Conservation (phyloP, 2,797 vertebrate genomes). For the Carduelis carduelis region DNA sequence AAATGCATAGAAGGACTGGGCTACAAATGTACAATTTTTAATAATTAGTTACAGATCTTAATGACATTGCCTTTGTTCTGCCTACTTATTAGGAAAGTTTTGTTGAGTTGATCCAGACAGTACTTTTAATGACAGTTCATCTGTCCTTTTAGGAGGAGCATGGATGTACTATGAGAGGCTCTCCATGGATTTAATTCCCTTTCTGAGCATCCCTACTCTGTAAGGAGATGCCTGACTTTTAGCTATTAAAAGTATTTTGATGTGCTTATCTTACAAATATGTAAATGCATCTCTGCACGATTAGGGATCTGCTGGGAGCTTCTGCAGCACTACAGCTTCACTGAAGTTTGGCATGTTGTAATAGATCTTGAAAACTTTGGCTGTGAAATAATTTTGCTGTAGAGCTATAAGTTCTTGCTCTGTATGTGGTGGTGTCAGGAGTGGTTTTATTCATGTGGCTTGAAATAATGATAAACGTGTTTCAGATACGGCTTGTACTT, state of each 20-base stretch:
- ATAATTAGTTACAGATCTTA: not conserved
- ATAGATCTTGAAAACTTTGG: not conserved
- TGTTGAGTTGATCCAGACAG: not conserved
- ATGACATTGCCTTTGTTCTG: not conserved
- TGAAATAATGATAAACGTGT: not conserved
- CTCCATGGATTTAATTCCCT: not conserved
- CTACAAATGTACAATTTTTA: not conserved
- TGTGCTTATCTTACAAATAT: not conserved
- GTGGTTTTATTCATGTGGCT: not conserved
- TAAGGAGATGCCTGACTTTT: not conserved
- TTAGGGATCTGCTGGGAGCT: not conserved
- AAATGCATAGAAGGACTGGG: not conserved
- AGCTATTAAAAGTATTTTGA: not conserved
- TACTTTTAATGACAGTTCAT: not conserved
- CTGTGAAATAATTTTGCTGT: not conserved
- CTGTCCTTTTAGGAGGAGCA: not conserved
- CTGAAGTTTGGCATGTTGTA: not conserved
- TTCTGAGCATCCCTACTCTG: not conserved
- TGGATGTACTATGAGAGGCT: not conserved
- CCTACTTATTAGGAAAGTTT: not conserved
- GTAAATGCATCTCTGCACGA: not conserved
- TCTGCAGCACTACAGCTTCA: not conserved
- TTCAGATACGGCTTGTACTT: not conserved
- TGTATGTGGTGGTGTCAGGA: not conserved
- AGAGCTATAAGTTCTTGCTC: not conserved